These are phyloP conservation scores for Cerceris ruficornis DNA, from an alignment of 2,888 invertebrate species.

Conservation along the genomic window DNA sequence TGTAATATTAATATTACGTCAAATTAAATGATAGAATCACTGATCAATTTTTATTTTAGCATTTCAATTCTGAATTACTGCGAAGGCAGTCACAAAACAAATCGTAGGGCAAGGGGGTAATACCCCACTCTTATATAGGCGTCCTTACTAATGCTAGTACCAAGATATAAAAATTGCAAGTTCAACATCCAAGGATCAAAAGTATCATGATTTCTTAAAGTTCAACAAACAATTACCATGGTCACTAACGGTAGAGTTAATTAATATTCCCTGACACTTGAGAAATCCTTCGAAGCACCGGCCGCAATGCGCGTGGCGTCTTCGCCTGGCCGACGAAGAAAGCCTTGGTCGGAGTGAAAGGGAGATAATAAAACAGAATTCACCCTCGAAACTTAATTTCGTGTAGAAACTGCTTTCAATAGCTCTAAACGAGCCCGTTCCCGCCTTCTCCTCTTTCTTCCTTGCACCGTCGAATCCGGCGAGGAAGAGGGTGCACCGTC, in stretches of 20 bases:
- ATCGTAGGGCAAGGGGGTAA: no score
- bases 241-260: background rate
- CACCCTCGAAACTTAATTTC: constrained; percentile 26
- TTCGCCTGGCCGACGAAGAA: constrained; percentile 11
- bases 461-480: constrained; percentile 9
- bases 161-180: no score
- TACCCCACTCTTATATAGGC: no score
- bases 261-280: background rate
- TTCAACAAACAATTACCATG: background rate
- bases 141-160: no score
- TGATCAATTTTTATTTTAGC: no score
- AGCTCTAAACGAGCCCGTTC: constrained; percentile 11
- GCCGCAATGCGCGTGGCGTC: background rate
- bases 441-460: constrained; percentile 25
- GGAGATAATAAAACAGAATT: constrained; percentile 11
- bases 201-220: no score
- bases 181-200: no score
- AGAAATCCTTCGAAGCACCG: background rate
- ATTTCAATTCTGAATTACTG: no score
- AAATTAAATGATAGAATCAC: no score
- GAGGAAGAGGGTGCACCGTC: constrained; percentile 9
- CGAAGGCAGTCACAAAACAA: no score
- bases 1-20: no score
- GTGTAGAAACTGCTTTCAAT: constrained; percentile 25
- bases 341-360: constrained; percentile 5